These are phyloP conservation scores for Himalopsyche tibetana DNA, from an alignment of 2,888 invertebrate genomes.

Conservation along the genomic window DNA sequence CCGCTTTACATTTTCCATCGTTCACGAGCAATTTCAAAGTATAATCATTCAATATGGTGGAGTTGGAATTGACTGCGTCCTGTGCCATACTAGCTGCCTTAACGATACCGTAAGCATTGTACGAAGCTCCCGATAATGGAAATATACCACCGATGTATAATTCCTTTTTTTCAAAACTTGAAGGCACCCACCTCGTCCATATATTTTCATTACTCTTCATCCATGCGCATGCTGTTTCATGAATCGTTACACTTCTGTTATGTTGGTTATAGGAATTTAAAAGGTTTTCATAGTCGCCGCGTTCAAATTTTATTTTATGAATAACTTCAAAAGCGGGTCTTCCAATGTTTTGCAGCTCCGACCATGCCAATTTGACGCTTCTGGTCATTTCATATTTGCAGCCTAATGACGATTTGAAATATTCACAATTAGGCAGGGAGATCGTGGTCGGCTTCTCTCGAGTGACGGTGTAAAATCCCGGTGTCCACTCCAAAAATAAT, in stretches of 20 bases:
- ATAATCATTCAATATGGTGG: conserved; percentile 78
- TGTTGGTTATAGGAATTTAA: conserved; percentile 70
- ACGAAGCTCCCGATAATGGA: conserved; percentile 79
- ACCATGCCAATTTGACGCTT: conserved; percentile 82
- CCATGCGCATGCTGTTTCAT: conserved; percentile 83
- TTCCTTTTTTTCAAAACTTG: conserved; percentile 67
- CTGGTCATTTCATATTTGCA: conserved; percentile 84
- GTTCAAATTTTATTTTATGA: conserved; percentile 74
- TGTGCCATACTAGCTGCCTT: conserved; percentile 81
- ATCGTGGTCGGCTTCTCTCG: conserved; percentile 75
- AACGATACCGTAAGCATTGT: conserved; percentile 77
- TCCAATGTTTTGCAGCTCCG: conserved; percentile 76
- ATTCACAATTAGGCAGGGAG: conserved; percentile 81
- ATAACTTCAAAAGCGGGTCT: conserved; percentile 72
- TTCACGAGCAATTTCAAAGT: conserved; percentile 76
- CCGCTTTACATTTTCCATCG: conserved; percentile 84
- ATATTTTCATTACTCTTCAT: conserved; percentile 73
- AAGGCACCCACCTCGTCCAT: conserved; percentile 74
- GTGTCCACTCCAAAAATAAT: conserved; percentile 82
- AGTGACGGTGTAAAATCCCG: conserved; percentile 79
- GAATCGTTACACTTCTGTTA: conserved; percentile 66
- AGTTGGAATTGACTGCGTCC: conserved; percentile 79
- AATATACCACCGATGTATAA: conserved; percentile 84
- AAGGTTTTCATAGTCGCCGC: conserved; percentile 75
- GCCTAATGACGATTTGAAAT: conserved; percentile 69